Conservation (phyloP, 2,797 vertebrate genomes). For the Arnoldichthys spilopterus region DNA sequence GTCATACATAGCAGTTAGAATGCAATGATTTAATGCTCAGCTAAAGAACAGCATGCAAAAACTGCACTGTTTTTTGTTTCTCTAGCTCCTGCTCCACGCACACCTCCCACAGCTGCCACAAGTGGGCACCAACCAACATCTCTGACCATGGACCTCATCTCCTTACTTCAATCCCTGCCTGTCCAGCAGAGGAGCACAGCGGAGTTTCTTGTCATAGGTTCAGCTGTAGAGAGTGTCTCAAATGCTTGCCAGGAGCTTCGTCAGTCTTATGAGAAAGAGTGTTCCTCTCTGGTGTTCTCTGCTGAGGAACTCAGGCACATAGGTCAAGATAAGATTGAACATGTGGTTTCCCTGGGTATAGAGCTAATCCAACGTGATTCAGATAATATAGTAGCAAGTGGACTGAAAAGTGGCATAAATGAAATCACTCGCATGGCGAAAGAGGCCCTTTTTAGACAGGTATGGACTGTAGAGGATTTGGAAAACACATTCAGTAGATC, state of each 20-base stretch:
- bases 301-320: constrained; percentile 48
- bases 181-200: constrained; percentile 36
- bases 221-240: constrained; percentile 31
- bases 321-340: neutral
- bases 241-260: constrained; percentile 58
- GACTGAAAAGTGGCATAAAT: constrained; percentile 62
- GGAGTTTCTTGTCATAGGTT: constrained; percentile 62
- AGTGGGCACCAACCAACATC: constrained; percentile 2
- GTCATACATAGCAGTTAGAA: neutral
- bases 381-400: constrained; percentile 51
- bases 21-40: neutral
- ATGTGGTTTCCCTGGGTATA: constrained; percentile 44
- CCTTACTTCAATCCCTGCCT: neutral
- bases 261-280: constrained; percentile 58
- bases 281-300: constrained; percentile 47
- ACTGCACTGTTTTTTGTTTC: neutral
- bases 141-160: neutral
- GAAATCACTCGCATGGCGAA: constrained; percentile 26
- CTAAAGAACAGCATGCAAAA: neutral
- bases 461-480: neutral
- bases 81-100: constrained; percentile 30
- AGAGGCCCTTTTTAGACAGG: neutral
- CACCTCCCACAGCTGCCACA: constrained; percentile 3
- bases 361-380: neutral
- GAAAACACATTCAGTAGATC: neutral